Evolutionary conservation across 2,113 vertebrate genomes (phyloP), one percentile per base, ranked within the genome.

Genomic region (Archocentrus centrarchus): DNA sequence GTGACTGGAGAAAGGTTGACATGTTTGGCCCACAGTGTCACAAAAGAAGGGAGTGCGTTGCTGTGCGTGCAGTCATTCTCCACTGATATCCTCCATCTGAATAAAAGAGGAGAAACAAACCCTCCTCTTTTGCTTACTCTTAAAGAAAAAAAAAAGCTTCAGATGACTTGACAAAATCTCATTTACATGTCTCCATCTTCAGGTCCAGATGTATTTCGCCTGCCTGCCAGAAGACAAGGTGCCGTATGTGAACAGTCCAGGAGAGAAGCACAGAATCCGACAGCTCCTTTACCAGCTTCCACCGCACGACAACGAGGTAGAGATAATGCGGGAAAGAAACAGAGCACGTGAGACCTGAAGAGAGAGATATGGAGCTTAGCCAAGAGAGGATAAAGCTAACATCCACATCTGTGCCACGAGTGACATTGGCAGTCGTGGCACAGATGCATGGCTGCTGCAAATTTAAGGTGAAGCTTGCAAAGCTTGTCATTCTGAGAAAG

Each of bases 261-360:
- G 98, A 91, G 98, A 99, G 95, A 99, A 99, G 85, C 96, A 97
- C 90, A 89, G 98, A 61, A 97, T 99, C 91, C 97, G 97, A 90
- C 98, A 99, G 88, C 98, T 99, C 47, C 95, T 99, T 55, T 98
- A 98, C 94, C 98, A 99, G 95, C 96, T 99, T 87, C 98, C 98
- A 2, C 98, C 98, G 1, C 97, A 99, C 1, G 98, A 99, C 93
- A 99, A 98, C 1, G 98, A 99, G 97, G 98, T 99, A 97, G 15
- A 61, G 11, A 85, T 39, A 59, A 35, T 53, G 3, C 13, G 13
- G 22, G 5, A 22, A 50, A 53, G 13, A 64, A 47, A 73, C 7
- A 5, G 44, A 32, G 32, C 17, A 53, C 7, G 27, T 70, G 58
- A 35, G 50, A 63, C 44, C 13, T 35, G 70, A 58, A 27, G 35